Evolutionary conservation across 2,797 vertebrate genomes (phyloP).

Genomic region (Cyclopterus lumpus): DNA sequence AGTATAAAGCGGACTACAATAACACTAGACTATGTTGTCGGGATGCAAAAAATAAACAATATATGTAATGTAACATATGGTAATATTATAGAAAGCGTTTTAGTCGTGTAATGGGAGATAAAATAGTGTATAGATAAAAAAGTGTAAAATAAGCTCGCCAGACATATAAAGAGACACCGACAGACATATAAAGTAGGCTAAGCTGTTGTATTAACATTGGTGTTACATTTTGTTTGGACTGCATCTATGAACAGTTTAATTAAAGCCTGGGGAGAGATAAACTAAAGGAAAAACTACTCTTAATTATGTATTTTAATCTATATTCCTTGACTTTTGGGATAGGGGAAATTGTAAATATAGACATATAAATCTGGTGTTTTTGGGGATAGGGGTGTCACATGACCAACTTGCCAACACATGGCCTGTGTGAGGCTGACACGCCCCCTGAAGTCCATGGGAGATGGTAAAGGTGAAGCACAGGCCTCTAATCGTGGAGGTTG

Average conservation of each 20-base stretch:
- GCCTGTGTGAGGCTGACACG: conserved; percentile 46
- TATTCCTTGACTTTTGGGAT: not conserved
- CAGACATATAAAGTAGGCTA: conserved; percentile 46
- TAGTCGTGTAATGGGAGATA: conserved; percentile 39
- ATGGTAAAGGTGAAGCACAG: conserved; percentile 15
- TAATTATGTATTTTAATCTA: not conserved
- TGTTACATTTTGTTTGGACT: conserved; percentile 34
- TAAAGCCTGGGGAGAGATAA: not conserved
- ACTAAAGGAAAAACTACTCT: not conserved
- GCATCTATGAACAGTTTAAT: conserved; percentile 16
- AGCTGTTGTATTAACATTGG: conserved; percentile 33
- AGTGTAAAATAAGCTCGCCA: conserved; percentile 36
- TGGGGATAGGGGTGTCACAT: conserved; percentile 40
- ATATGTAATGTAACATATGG: not conserved
- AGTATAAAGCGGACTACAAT: conserved; percentile 11
- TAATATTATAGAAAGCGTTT: conserved; percentile 3
- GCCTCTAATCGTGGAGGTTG: conserved; percentile 5
- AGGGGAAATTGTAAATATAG: not conserved
- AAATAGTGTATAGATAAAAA: conserved; percentile 44
- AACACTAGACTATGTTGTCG: not conserved
- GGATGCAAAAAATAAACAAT: conserved; percentile 10
- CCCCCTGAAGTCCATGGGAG: conserved; percentile 49
- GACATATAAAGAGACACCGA: conserved; percentile 37
- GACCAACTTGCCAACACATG: conserved; percentile 55
- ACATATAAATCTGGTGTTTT: not conserved